phyloP scores from a whole-genome alignment of 1,140 invertebrate genomes.

The Drosophila cardini region DNA sequence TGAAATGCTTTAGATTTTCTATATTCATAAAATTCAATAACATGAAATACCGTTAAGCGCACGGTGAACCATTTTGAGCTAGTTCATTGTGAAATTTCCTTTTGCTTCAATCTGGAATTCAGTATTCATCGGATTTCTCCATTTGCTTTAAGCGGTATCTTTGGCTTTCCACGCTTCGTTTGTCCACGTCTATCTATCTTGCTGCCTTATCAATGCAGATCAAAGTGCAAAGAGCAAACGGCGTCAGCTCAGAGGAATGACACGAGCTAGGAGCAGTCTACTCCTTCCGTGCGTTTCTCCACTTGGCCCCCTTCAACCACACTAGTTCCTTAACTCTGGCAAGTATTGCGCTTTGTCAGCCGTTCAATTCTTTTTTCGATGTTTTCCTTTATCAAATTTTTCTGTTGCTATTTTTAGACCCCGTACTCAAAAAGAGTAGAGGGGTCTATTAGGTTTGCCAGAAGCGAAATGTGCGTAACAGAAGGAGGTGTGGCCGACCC shows the following conservation, averaged over 20 bases:
- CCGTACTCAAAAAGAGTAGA: too few species aligned
- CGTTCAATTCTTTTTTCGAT: constrained; percentile 37
- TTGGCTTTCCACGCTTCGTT: background rate
- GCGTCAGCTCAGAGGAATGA: too few species aligned
- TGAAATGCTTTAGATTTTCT: too few species aligned
- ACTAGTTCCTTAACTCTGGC: constrained; percentile 22
- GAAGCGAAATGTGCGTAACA: too few species aligned
- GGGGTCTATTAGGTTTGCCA: too few species aligned
- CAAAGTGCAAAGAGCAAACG: constrained; percentile 30
- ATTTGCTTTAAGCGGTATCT: background rate
- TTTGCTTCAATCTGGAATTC: background rate
- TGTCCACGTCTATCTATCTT: background rate
- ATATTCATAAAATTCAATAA: too few species aligned
- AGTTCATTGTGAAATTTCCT: background rate
- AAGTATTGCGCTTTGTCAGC: constrained; percentile 67
- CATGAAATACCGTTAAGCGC: too few species aligned
- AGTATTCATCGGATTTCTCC: background rate
- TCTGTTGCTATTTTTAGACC: constrained; percentile 20
- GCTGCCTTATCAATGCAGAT: constrained; percentile 19
- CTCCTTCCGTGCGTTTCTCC: too few species aligned
- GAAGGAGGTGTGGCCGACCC: too few species aligned
- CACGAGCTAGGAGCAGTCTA: background rate
- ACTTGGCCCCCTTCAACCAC: constrained; percentile 8
- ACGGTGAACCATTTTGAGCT: background rate
- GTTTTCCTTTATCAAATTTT: background rate